A percentile compares a stretch with the other conserved stretches of the same genome.
Evolutionary conservation across 2,888 invertebrate genomes (phyloP).

Genomic region (Aphodius sticticus): DNA sequence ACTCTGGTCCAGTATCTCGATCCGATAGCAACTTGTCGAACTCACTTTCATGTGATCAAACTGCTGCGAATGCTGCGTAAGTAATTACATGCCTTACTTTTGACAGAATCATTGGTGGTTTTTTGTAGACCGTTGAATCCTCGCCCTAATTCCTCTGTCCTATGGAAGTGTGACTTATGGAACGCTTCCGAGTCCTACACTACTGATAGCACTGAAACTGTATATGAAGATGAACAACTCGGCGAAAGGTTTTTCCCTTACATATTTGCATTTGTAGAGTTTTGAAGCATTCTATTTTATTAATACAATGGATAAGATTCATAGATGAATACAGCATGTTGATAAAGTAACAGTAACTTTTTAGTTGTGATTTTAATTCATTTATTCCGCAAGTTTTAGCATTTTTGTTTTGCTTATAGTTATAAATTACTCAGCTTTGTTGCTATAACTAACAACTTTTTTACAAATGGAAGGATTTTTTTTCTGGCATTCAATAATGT

Average conservation of each 20-base stretch:
- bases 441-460: too few species aligned
- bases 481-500: too few species aligned
- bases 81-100: neutral
- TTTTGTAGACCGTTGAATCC: constrained; percentile 35
- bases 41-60: constrained; percentile 20
- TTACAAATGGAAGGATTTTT: too few species aligned
- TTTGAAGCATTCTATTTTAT: neutral
- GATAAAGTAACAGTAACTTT: too few species aligned
- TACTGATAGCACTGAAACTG: constrained; percentile 29
- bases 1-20: constrained; percentile 16
- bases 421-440: too few species aligned
- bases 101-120: constrained; percentile 16
- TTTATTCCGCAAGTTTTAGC: too few species aligned
- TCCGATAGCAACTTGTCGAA: constrained; percentile 30
- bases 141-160: constrained; percentile 37
- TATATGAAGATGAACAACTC: constrained; percentile 25
- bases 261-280: neutral
- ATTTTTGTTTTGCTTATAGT: too few species aligned
- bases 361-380: too few species aligned
- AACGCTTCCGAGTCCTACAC: constrained; percentile 34
- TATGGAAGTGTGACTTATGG: constrained; percentile 38
- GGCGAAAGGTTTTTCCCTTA: constrained; percentile 29
- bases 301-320: too few species aligned
- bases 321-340: too few species aligned
- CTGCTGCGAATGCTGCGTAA: constrained; percentile 32